Evolutionary conservation across 2,888 invertebrate species (phyloP).

Genomic region (Drosophila austrosaltans): DNA sequence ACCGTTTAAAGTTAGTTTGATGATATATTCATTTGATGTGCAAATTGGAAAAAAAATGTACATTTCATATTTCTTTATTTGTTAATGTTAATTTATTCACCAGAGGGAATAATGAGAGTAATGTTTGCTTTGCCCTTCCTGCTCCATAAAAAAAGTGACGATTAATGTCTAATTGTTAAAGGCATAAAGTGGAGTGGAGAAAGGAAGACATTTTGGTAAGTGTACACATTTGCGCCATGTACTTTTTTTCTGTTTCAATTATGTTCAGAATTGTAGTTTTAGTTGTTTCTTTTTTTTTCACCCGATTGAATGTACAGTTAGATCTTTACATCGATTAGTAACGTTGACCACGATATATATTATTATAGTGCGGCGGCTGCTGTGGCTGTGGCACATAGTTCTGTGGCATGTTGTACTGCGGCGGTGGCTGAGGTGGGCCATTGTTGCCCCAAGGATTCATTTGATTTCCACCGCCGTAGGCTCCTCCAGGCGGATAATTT

Average conservation of each 20-base stretch:
- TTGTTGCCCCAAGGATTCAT: slow-evolving; percentile 51
- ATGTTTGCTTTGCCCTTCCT: background rate
- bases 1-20: too few relatives aligned
- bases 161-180: background rate
- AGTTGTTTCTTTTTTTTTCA: background rate
- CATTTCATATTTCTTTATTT: too few relatives aligned
- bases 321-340: slow-evolving; percentile 20
- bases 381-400: slow-evolving; percentile 59
- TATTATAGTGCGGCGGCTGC: slow-evolving; percentile 59
- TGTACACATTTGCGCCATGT: background rate
- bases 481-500: slow-evolving; percentile 8
- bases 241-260: background rate
- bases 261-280: too few relatives aligned
- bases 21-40: too few relatives aligned
- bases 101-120: background rate
- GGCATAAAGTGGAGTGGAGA: background rate
- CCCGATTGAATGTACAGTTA: slow-evolving; percentile 1
- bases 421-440: slow-evolving; percentile 42
- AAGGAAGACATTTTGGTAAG: background rate
- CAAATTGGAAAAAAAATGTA: too few relatives aligned
- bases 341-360: slow-evolving; percentile 61
- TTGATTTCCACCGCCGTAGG: slow-evolving; percentile 35
- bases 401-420: slow-evolving; percentile 45
- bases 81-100: too few relatives aligned
- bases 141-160: background rate